Evolutionary conservation across 2,113 vertebrate species (phyloP).

Genomic region (Numenius arquata): DNA sequence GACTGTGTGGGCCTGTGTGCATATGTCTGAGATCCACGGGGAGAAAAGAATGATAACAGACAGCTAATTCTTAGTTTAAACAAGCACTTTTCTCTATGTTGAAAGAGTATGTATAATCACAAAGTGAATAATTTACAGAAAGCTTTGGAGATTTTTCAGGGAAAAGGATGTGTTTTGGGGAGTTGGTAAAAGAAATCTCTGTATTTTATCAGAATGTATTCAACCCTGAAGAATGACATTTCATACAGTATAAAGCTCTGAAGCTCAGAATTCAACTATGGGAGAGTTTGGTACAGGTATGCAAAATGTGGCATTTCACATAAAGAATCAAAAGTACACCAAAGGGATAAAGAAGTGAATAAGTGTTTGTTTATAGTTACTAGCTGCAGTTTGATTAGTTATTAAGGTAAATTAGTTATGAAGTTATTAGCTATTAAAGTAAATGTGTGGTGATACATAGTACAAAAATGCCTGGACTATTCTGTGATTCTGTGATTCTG

Average conservation of each 20-base stretch:
- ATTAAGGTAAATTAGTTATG: background rate
- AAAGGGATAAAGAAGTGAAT: background rate
- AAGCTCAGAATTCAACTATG: background rate
- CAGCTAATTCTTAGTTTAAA: background rate
- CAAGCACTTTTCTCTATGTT: background rate
- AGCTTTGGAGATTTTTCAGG: background rate
- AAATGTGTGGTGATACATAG: background rate
- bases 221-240: constrained; percentile 19
- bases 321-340: background rate
- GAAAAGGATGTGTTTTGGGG: background rate
- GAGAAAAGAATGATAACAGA: background rate
- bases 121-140: constrained; percentile 4
- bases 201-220: background rate
- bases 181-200: background rate
- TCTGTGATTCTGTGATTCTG: no score
- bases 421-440: background rate
- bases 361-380: background rate
- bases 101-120: background rate
- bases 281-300: background rate
- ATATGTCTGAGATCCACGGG: background rate
- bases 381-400: background rate
- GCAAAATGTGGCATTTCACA: constrained; percentile 7
- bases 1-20: background rate
- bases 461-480: background rate
- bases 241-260: background rate